Conservation (phyloP, 2,888 invertebrate genomes). For the Trachelus troglodyta region DNA sequence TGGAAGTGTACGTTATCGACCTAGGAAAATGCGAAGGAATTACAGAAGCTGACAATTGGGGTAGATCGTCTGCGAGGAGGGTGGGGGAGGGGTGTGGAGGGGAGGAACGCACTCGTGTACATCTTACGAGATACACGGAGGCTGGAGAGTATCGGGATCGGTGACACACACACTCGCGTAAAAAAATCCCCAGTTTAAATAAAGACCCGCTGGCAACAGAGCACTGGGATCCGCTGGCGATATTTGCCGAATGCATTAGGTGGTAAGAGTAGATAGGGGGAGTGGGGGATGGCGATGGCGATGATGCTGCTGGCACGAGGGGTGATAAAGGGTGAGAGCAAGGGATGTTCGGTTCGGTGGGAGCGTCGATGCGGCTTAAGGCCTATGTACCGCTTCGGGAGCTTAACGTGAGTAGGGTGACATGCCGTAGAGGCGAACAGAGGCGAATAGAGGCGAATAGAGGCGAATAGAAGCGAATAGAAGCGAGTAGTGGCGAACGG, state of each 20-base stretch:
- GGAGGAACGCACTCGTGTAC: slow-evolving; percentile 10
- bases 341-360: slow-evolving; percentile 23
- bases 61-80: slow-evolving; percentile 3
- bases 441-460: neutral
- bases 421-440: neutral
- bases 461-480: neutral
- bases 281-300: slow-evolving; percentile 13
- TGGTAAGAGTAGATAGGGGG: slow-evolving; percentile 41
- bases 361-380: slow-evolving; percentile 60
- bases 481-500: too few species aligned
- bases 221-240: slow-evolving; percentile 39
- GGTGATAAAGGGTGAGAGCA: slow-evolving; percentile 12
- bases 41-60: slow-evolving; percentile 1
- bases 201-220: slow-evolving; percentile 49
- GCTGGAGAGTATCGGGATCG: neutral
- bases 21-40: too few species aligned
- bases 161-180: neutral
- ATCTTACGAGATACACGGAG: neutral
- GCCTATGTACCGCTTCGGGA: slow-evolving; percentile 53
- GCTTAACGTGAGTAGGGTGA: slow-evolving; percentile 44
- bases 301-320: slow-evolving; percentile 8
- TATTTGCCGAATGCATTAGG: slow-evolving; percentile 63
- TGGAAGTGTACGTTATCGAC: too few species aligned
- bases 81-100: slow-evolving; percentile 10
- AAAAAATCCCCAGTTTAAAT: slow-evolving; percentile 60